Percentiles rank a stretch among this genome's conserved stretches.
Evolutionary conservation across 2,888 invertebrate genomes (phyloP).

Genomic region (Celastrina argiolus): DNA sequence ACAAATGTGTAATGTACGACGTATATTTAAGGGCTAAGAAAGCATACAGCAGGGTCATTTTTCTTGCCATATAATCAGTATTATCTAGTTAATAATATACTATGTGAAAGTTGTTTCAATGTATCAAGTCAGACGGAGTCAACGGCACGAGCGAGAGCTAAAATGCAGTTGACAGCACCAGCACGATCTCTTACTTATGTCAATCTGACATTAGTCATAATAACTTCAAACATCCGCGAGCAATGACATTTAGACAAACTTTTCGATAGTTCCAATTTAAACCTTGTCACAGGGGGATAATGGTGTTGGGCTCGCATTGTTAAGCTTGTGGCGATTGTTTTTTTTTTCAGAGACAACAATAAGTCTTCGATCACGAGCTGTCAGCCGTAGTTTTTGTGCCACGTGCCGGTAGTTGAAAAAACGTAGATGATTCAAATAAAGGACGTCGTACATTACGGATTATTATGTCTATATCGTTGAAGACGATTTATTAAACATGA

Average conservation of each 20-base stretch:
- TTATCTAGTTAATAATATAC: too few species aligned
- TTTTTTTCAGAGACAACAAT: slow-evolving; percentile 47
- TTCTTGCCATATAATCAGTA: too few species aligned
- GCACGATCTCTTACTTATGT: slow-evolving; percentile 10
- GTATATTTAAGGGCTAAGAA: too few species aligned
- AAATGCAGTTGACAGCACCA: slow-evolving; percentile 11
- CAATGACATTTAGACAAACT: slow-evolving; percentile 28
- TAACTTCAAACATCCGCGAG: slow-evolving; percentile 32
- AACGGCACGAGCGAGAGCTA: background rate
- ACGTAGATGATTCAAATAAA: slow-evolving; percentile 18
- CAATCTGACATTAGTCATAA: slow-evolving; percentile 18
- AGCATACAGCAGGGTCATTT: too few species aligned
- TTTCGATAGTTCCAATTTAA: slow-evolving; percentile 21
- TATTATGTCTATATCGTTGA: background rate
- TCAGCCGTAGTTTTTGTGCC: slow-evolving; percentile 44
- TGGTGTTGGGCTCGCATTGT: background rate
- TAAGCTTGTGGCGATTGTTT: slow-evolving; percentile 32
- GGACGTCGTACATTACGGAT: background rate
- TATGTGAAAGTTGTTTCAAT: too few species aligned
- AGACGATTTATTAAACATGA: too few species aligned
- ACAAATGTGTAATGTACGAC: background rate
- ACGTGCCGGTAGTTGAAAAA: slow-evolving; percentile 38
- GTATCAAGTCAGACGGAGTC: background rate
- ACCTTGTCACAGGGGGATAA: slow-evolving; percentile 29
- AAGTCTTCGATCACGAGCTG: slow-evolving; percentile 60